A percentile compares a stretch with the other conserved stretches of the same genome.
Conservation (phyloP, 2,888 invertebrate species). For the Eupithecia tripunctaria region DNA sequence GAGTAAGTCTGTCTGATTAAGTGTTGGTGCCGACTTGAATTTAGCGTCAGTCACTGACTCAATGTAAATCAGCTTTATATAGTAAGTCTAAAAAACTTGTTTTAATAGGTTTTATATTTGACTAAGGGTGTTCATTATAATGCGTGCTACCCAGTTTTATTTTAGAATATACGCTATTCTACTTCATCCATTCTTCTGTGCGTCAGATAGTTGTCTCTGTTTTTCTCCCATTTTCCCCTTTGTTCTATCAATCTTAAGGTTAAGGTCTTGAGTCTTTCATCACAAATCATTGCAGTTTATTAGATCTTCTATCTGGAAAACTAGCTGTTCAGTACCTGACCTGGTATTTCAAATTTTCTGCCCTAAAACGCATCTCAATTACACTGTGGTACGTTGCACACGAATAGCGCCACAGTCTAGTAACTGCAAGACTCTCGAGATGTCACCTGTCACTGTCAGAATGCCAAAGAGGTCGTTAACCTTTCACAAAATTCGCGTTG, state of each 20-base stretch:
- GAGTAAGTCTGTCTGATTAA: no score
- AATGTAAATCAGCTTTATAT: no score
- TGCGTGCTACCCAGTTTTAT: not conserved
- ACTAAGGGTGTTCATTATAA: not conserved
- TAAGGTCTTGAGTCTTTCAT: not conserved
- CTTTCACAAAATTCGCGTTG: conserved; percentile 30
- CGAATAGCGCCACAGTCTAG: conserved; percentile 56
- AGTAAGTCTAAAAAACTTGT: no score
- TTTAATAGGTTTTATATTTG: not conserved
- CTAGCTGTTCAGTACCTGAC: not conserved
- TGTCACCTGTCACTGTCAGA: conserved; percentile 43
- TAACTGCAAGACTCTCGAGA: conserved; percentile 49
- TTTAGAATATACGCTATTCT: not conserved
- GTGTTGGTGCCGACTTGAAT: no score
- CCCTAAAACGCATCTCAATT: conserved; percentile 54
- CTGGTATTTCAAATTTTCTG: conserved; percentile 47
- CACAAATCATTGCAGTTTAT: not conserved
- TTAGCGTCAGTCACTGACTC: no score
- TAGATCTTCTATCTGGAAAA: not conserved
- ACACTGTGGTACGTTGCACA: conserved; percentile 48
- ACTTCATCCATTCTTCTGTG: not conserved
- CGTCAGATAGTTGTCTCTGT: not conserved
- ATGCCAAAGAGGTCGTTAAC: conserved; percentile 33
- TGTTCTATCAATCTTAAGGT: not conserved
- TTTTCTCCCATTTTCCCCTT: not conserved